These are phyloP conservation scores for Pandemis heparana DNA, from an alignment of 2,888 invertebrate genomes.

Conservation along the genomic window DNA sequence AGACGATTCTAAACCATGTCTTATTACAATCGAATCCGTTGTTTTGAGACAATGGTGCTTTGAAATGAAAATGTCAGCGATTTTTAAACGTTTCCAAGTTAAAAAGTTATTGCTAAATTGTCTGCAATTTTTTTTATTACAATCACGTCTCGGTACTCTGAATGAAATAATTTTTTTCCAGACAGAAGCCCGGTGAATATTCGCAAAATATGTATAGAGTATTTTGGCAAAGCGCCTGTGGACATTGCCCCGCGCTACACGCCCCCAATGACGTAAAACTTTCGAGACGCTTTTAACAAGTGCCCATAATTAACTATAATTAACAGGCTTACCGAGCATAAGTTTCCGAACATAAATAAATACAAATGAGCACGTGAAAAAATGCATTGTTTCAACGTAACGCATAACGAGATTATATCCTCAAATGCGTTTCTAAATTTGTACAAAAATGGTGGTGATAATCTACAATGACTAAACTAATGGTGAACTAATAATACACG, in stretches of 20 bases:
- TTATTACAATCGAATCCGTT: too few species aligned
- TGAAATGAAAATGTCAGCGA: too few species aligned
- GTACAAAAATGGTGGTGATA: constrained; percentile 8
- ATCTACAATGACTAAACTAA: constrained; percentile 27
- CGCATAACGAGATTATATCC: neutral
- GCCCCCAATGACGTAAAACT: constrained; percentile 64
- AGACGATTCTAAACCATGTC: too few species aligned
- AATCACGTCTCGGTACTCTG: constrained; percentile 17
- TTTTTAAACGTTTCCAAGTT: too few species aligned
- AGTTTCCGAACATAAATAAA: neutral
- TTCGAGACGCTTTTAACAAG: constrained; percentile 20
- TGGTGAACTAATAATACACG: constrained; percentile 35
- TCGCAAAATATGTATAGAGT: constrained; percentile 25
- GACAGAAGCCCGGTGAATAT: constrained; percentile 37
- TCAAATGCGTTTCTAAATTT: neutral
- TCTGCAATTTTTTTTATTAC: neutral
- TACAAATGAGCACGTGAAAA: neutral
- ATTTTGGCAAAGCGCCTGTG: constrained; percentile 61
- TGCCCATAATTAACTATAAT: constrained; percentile 1
- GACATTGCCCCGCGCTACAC: constrained; percentile 67
- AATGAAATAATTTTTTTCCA: constrained; percentile 28
- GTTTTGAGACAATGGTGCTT: too few species aligned
- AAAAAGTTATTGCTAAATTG: too few species aligned
- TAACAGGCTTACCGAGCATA: neutral
- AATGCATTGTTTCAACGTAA: neutral